phyloP scores from a whole-genome alignment of 2,888 invertebrate genomes.

The Steinernema hermaphroditum region DNA sequence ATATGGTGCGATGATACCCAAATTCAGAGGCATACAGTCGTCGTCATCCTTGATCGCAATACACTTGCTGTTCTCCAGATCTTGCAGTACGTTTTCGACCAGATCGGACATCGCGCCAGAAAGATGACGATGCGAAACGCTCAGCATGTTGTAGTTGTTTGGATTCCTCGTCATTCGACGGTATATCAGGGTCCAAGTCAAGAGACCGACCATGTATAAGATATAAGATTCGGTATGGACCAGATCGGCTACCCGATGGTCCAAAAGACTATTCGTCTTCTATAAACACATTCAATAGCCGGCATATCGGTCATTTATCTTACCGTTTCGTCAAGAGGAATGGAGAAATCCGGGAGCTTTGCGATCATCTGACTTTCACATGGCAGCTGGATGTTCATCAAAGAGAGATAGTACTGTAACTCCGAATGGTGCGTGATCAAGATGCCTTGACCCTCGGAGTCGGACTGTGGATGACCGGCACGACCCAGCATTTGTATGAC shows the following conservation, averaged over 20 bases:
- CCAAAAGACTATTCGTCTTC: slow-evolving; percentile 70
- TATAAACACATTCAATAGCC: slow-evolving; percentile 27
- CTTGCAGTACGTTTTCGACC: slow-evolving; percentile 87
- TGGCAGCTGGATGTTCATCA: slow-evolving; percentile 89
- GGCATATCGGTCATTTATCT: neutral
- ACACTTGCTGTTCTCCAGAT: slow-evolving; percentile 72
- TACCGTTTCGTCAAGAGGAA: slow-evolving; percentile 72
- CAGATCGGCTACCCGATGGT: slow-evolving; percentile 87
- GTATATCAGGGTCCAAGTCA: slow-evolving; percentile 99
- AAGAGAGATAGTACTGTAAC: slow-evolving; percentile 92
- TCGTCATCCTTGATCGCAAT: slow-evolving; percentile 96
- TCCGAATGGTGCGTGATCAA: slow-evolving; percentile 98
- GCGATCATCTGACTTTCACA: slow-evolving; percentile 93
- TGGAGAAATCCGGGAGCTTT: slow-evolving; percentile 92
- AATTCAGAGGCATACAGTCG: slow-evolving; percentile 91
- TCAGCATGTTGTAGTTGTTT: slow-evolving; percentile 96
- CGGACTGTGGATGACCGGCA: slow-evolving; percentile 96
- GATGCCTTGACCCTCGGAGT: slow-evolving; percentile 93
- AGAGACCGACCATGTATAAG: slow-evolving; percentile 96
- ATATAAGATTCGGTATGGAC: slow-evolving; percentile 95
- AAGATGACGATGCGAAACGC: slow-evolving; percentile 80
- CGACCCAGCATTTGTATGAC: slow-evolving; percentile 97
- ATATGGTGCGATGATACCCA: slow-evolving; percentile 99
- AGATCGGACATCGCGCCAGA: slow-evolving; percentile 97
- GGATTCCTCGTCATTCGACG: slow-evolving; percentile 96